Evolutionary conservation across 2,113 vertebrate species (phyloP).

Genomic region (Canis aureus): DNA sequence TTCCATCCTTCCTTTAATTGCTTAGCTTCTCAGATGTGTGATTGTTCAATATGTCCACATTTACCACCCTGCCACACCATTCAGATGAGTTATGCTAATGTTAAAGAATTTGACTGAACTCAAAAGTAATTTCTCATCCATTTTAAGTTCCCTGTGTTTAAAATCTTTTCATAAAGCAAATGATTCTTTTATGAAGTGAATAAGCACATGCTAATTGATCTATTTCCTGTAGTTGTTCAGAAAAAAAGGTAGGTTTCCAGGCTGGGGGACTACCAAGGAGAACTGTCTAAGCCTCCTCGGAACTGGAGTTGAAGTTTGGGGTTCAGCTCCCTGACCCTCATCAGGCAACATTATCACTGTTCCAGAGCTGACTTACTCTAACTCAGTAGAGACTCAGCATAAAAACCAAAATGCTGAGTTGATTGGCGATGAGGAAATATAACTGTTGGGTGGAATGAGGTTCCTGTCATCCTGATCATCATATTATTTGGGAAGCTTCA

Average conservation of each 20-base stretch:
- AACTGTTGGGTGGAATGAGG: background rate
- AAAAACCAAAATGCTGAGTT: slow-evolving; percentile 20
- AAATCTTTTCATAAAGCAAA: slow-evolving; percentile 40
- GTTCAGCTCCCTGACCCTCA: background rate
- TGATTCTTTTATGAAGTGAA: slow-evolving; percentile 38
- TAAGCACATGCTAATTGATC: slow-evolving; percentile 39
- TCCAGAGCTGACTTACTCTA: background rate
- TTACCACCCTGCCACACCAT: background rate
- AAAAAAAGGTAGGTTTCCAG: slow-evolving; percentile 45
- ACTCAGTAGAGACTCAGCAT: background rate
- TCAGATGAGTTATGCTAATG: background rate
- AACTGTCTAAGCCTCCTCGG: background rate
- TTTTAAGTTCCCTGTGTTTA: background rate
- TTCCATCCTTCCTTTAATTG: background rate
- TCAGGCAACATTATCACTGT: background rate
- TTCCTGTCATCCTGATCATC: background rate
- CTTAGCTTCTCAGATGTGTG: background rate
- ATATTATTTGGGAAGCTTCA: slow-evolving; percentile 23
- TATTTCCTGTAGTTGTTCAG: slow-evolving; percentile 49
- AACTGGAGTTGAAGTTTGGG: background rate
- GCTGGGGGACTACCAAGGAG: background rate
- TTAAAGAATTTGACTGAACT: slow-evolving; percentile 5
- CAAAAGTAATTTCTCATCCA: slow-evolving; percentile 44
- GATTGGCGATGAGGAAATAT: background rate
- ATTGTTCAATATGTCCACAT: background rate